These are phyloP conservation scores for Esox masquinongy DNA, from an alignment of 2,797 vertebrate species.

Conservation along the genomic window DNA sequence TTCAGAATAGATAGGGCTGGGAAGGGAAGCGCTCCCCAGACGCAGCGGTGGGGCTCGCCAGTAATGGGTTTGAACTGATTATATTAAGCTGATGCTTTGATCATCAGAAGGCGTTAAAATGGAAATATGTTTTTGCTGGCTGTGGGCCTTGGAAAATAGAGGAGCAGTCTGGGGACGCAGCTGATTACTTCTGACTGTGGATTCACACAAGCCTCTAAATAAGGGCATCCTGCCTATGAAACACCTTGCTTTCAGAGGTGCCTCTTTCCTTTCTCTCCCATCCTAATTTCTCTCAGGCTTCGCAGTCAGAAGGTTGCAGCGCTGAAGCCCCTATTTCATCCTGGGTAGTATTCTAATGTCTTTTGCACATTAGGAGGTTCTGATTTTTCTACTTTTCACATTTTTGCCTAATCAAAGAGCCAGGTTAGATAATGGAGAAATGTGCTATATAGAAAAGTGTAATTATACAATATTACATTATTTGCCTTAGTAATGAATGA, in stretches of 20 bases:
- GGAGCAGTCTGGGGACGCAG: not conserved
- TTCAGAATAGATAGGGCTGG: conserved; percentile 94
- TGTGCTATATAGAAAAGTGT: not conserved
- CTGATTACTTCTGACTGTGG: conserved; percentile 51
- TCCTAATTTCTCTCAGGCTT: not conserved
- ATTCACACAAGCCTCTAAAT: conserved; percentile 38
- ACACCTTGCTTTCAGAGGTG: conserved; percentile 16
- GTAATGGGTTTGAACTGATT: conserved; percentile 98
- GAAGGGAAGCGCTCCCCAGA: conserved; percentile 80
- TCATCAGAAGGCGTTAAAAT: conserved; percentile 97
- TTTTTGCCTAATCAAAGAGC: not conserved
- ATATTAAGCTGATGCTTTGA: conserved; percentile 99
- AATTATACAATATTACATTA: not conserved
- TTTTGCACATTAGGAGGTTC: not conserved
- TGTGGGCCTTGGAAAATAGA: conserved; percentile 61
- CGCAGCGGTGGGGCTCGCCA: conserved; percentile 70
- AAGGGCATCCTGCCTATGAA: conserved; percentile 32
- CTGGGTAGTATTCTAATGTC: not conserved
- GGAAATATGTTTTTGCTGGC: conserved; percentile 93
- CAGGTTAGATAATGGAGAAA: not conserved
- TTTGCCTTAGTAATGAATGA: not conserved
- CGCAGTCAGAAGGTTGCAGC: not conserved
- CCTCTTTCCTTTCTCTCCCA: conserved; percentile 11
- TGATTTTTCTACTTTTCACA: not conserved
- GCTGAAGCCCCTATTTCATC: conserved; percentile 1